Evolutionary conservation across 2,797 vertebrate species (phyloP).

Genomic region (Melanotaenia boesemani): DNA sequence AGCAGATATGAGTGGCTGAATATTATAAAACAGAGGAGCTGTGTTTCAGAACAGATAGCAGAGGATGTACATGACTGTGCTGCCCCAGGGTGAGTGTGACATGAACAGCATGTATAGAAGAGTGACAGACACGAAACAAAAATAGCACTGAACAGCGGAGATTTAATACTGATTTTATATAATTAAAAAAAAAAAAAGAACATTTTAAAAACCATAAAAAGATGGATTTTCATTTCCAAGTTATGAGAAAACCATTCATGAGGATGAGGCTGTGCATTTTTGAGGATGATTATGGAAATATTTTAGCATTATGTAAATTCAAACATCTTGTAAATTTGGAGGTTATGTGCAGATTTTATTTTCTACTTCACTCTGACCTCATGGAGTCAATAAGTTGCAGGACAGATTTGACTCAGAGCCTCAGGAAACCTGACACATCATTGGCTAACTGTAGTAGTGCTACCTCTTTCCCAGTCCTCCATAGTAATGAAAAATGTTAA

Average conservation of each 20-base stretch:
- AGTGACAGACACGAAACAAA: conserved; percentile 21
- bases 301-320: background rate
- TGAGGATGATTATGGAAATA: background rate
- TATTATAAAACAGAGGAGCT: conserved; percentile 15
- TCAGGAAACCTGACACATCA: no score
- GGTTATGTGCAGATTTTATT: background rate
- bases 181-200: background rate
- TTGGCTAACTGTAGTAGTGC: no score
- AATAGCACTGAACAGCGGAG: conserved; percentile 14
- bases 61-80: background rate
- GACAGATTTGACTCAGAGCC: no score
- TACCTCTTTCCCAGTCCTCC: no score
- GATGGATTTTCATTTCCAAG: background rate
- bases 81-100: conserved; percentile 5
- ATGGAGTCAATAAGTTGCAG: background rate
- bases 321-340: background rate
- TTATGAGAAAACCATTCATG: background rate
- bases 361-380: background rate
- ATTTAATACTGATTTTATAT: conserved; percentile 6
- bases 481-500: no score
- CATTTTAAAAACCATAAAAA: background rate
- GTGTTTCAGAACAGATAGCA: conserved; percentile 26
- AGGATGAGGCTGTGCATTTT: background rate
- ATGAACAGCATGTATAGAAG: conserved; percentile 3
- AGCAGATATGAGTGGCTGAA: conserved; percentile 17